phyloP scores from a whole-genome alignment of 2,113 vertebrate species.

The Hydrolagus affinis region DNA sequence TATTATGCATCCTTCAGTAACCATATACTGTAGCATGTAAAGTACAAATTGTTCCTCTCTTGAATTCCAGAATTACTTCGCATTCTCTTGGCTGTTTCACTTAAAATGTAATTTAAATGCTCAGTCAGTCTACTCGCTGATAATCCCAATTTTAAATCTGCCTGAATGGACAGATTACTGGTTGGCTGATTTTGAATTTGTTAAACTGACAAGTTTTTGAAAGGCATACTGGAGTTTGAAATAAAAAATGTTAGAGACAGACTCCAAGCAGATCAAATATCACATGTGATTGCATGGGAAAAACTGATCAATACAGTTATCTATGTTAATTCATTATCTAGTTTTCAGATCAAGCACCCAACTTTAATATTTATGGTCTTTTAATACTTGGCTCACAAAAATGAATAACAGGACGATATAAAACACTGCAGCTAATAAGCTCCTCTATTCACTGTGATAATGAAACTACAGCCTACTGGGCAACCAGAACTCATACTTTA shows the following conservation, averaged over 20 bases:
- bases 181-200: constrained; percentile 26
- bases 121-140: not conserved
- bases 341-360: not conserved
- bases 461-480: not conserved
- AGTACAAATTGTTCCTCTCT: constrained; percentile 6
- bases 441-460: constrained; percentile 1
- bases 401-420: constrained; percentile 16
- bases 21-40: not conserved
- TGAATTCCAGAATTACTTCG: constrained; percentile 15
- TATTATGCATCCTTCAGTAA: not conserved
- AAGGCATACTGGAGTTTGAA: not conserved
- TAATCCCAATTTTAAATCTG: constrained; percentile 9
- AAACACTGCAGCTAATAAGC: not conserved
- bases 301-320: constrained; percentile 8
- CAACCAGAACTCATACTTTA: not conserved
- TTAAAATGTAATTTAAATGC: constrained; percentile 9
- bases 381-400: constrained; percentile 15
- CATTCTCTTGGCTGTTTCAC: constrained; percentile 1
- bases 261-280: not conserved
- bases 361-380: constrained; percentile 23
- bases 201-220: constrained; percentile 12
- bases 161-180: constrained; percentile 2
- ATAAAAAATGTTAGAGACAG: not conserved
- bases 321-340: not conserved
- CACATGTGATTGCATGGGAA: not conserved